Base-by-base conservation (phyloP, 2,797 vertebrate genomes). In the Pagetopsis macropterus region DNA sequence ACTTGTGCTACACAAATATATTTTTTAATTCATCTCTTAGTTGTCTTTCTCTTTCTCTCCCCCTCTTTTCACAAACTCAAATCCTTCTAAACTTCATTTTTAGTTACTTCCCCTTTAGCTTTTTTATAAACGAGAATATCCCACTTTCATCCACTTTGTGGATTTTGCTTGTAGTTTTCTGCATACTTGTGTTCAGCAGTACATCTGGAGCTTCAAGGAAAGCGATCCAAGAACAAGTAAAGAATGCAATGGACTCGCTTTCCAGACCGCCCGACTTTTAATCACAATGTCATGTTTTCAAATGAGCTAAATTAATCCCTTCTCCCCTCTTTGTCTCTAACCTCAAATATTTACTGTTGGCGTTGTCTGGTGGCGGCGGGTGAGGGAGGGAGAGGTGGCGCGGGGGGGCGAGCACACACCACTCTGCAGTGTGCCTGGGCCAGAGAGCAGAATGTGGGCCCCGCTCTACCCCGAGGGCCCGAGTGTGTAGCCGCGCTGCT, bases 261-360 rank as follows among this genome's bases (percentile, higher is more conserved):
- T 65, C 68, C 81, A 86, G 72, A 77, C 74, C 56, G 72, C 84
- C 79, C 57, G 52, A 64, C 78, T 86, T 86, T 92, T 93, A 92
- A 91, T 92, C 86, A 88, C 82, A 91, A 82, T 89, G 88, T 91
- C 88, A 89, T 91, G 89, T 92, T 93, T 93, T 92, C 69, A 91
- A 93, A 90, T 79, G 57, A 78, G 80, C 88, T 90, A 90, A 93
- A 94, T 89, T 77, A 89, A 90, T 91, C 87, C 80, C 79, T 84
- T 88, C 87, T 83, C 78, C 75, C 79, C 81, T 91, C 90, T 92
- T 93, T 93, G 90, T 93, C 89, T 90, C 81, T 23, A 81, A 91
- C 90, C 90, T 89, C 93, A 94, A 92, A 92, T 93, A 93, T 92
- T 93, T 93, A 90, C 90, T 91, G 88, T 90, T 88, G 91, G 90